Evolutionary conservation across 2,888 invertebrate genomes (phyloP), one percentile per base, ranked within the genome.

Genomic region (Xestia xanthographa): DNA sequence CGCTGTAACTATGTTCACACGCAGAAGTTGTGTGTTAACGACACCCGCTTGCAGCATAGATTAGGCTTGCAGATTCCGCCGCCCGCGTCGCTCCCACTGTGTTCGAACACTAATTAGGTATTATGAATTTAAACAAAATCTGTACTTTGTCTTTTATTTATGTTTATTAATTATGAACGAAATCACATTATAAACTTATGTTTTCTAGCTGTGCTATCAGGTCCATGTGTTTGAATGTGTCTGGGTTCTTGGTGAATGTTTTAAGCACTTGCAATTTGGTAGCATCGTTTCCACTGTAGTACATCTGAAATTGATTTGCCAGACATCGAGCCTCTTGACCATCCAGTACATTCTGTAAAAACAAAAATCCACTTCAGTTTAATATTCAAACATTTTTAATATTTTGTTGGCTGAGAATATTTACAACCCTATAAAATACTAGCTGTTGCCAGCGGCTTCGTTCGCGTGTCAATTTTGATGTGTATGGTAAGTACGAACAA

Each of bases 251-350:
- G 0, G 97, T 98, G 86, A 99, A 99, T 8, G 91, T 95, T 84
- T 98, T 96, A 77, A 99, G 92, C 60, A 99, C 92, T 66, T 97
- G 93, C 1, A 97, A 90, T 91, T 98, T 98, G 9, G 95, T 95
- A 22, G 96, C 92, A 91, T 98, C 97, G 72, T 97, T 97, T 86
- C 97, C 97, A 68, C 97, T 97, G 92, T 98, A 99, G 94, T 98
- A 99, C 94, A 99, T 95, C 92, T 98, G 98, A 79, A 99, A 95
- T 92, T 99, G 98, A 93, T 99, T 98, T 0, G 98, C 98, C 72
- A 99, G 94, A 91, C 98, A 99, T 90, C 98, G 98, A 0, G 99
- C 99, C 94, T 99, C 99, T 90, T 97, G 97, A 0, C 97, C 97
- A 92, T 96, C 97, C 75, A 98, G 93, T 0, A 98, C 97, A 93